Base-by-base conservation (phyloP, 2,797 vertebrate species). In the Microhierax caerulescens region DNA sequence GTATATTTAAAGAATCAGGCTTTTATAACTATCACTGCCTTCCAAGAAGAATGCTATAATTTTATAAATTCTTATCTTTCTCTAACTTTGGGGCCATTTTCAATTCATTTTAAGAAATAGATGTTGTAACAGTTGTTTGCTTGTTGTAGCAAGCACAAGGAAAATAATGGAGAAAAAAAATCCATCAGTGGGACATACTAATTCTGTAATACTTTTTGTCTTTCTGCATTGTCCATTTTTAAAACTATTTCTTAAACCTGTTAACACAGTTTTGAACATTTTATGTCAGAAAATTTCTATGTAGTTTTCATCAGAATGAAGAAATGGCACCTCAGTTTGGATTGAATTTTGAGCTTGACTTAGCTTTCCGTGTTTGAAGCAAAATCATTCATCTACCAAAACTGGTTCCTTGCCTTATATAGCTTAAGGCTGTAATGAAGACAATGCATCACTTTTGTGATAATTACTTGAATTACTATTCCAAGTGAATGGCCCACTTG, bases 401-500 rank as follows among this genome's bases (percentile, higher is more conserved):
- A 97, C 51, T 32, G 92, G 91, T 97, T 97, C 87, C 88, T 97
- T 91, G 96, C 97, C 97, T 97, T 97, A 97, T 97, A 95, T 96
- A 97, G 97, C 96, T 97, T 97, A 97, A 96, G 92, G 94, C 97
- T 95, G 50, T 98, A 98, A 98, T 98, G 97, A 98, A 98, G 97
- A 97, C 96, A 97, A 96, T 98, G 95, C 92, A 98, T 98, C 98
- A 98, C 96, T 98, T 98, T 96, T 94, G 95, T 97, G 97, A 96
- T 98, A 98, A 98, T 98, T 98, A 95, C 96, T 97, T 98, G 97
- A 98, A 97, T 98, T 98, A 97, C 97, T 97, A 7, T 98, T 98
- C 89, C 37, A 21, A 94, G 39, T 91, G 97, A 98, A 97, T 97
- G 92, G 90, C 92, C 84, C 96, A 90, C 96, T 97, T 96, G 96